Evolutionary conservation across 2,888 invertebrate genomes (phyloP).

Genomic region (Apodemia duryi): DNA sequence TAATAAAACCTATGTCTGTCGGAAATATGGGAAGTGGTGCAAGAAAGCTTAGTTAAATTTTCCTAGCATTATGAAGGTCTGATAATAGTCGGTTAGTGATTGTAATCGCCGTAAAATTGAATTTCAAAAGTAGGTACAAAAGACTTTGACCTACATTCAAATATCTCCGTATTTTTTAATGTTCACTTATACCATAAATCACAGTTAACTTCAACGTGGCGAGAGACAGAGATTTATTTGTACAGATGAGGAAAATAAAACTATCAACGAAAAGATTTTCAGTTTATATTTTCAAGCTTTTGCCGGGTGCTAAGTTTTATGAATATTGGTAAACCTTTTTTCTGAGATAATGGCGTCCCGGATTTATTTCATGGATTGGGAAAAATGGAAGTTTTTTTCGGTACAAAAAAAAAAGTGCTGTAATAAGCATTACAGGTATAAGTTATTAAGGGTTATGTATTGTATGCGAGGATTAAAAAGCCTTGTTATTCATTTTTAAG

Average conservation of each 20-base stretch:
- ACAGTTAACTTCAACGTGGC: conserved; percentile 26
- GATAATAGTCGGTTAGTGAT: not conserved
- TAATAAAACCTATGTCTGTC: too few relatives aligned
- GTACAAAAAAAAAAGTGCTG: too few relatives aligned
- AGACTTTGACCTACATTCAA: not conserved
- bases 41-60: not conserved
- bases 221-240: conserved; percentile 29
- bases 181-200: conserved; percentile 28
- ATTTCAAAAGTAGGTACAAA: not conserved
- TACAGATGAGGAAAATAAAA: conserved; percentile 29
- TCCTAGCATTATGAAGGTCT: not conserved
- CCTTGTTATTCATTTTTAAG: too few relatives aligned
- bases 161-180: conserved; percentile 20
- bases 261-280: conserved; percentile 31
- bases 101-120: not conserved
- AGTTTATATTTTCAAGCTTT: conserved; percentile 14
- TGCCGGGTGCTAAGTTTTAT: too few relatives aligned
- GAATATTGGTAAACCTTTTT: too few relatives aligned
- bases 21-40: not conserved
- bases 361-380: too few relatives aligned
- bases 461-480: too few relatives aligned
- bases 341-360: too few relatives aligned
- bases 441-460: too few relatives aligned
- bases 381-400: too few relatives aligned
- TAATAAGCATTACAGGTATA: too few relatives aligned